phyloP scores from a whole-genome alignment of 1,140 invertebrate species.

The Trichogramma pretiosum region DNA sequence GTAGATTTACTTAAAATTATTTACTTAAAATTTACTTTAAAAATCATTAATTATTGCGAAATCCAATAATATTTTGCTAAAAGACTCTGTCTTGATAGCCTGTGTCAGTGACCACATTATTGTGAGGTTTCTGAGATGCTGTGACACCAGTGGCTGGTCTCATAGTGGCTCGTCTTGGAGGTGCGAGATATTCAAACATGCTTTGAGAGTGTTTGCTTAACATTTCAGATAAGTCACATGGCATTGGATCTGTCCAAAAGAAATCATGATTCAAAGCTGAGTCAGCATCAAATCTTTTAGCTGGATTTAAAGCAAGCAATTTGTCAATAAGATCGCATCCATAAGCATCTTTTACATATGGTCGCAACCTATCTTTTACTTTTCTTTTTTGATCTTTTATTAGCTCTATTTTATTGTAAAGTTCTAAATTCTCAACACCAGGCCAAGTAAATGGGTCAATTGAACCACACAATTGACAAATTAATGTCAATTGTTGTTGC shows the following conservation, averaged over 20 bases:
- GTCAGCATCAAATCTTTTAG: slow-evolving; percentile 84
- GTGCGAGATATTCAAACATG: slow-evolving; percentile 93
- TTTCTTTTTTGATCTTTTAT: slow-evolving; percentile 86
- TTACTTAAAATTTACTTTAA: slow-evolving; percentile 4
- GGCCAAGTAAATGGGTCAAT: slow-evolving; percentile 93
- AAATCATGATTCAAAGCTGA: slow-evolving; percentile 94
- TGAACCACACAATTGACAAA: slow-evolving; percentile 93
- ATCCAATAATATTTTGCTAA: slow-evolving; percentile 41
- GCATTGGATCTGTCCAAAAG: slow-evolving; percentile 96
- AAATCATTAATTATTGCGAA: slow-evolving; percentile 10
- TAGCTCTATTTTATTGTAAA: slow-evolving; percentile 86
- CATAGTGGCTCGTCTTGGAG: slow-evolving; percentile 59
- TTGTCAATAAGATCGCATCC: slow-evolving; percentile 92
- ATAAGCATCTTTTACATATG: slow-evolving; percentile 85
- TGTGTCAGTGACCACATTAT: slow-evolving; percentile 51
- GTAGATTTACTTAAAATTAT: no score
- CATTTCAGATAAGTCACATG: slow-evolving; percentile 85
- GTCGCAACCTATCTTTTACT: slow-evolving; percentile 81
- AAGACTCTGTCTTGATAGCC: slow-evolving; percentile 72
- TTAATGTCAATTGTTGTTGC: slow-evolving; percentile 90
- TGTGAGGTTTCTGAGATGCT: slow-evolving; percentile 44
- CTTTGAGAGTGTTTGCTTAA: slow-evolving; percentile 86
- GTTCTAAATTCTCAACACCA: slow-evolving; percentile 83
- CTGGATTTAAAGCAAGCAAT: slow-evolving; percentile 83
- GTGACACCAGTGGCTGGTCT: slow-evolving; percentile 57